These are phyloP conservation scores for Hemicentrotus pulcherrimus DNA, from an alignment of 35 echinoderm and acorn worm genomes.

Conservation along the genomic window DNA sequence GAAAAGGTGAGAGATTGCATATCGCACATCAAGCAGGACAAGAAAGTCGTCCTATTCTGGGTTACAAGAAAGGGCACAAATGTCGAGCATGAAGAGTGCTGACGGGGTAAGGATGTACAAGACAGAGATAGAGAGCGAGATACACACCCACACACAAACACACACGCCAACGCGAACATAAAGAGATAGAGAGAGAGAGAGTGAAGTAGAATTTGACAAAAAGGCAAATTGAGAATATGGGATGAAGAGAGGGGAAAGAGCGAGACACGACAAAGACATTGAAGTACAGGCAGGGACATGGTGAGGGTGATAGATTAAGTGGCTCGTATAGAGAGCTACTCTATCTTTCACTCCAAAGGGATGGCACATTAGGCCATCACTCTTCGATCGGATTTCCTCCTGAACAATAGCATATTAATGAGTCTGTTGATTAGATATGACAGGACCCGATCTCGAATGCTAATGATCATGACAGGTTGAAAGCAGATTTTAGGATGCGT, in stretches of 20 bases:
- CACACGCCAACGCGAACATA: no score
- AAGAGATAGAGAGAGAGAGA: no score
- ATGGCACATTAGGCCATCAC: conserved; percentile 8
- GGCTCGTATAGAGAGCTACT: neutral
- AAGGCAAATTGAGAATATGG: neutral
- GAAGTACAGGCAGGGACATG: neutral
- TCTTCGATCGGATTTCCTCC: neutral
- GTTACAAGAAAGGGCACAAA: no score
- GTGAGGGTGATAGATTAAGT: neutral
- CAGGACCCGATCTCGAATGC: neutral
- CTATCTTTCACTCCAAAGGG: neutral
- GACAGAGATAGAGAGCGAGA: no score
- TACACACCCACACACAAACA: no score
- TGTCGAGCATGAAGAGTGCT: no score
- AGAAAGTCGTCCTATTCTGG: no score
- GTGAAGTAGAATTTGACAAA: no score
- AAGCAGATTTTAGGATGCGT: neutral
- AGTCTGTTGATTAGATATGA: neutral
- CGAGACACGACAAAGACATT: neutral
- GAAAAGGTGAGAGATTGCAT: no score
- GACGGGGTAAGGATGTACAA: no score
- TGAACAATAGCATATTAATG: conserved; percentile 5
- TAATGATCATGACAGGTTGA: neutral
- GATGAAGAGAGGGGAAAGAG: neutral
- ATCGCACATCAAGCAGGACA: no score